Conservation (phyloP, 2,113 vertebrate species). For the Alexandromys fortis region DNA sequence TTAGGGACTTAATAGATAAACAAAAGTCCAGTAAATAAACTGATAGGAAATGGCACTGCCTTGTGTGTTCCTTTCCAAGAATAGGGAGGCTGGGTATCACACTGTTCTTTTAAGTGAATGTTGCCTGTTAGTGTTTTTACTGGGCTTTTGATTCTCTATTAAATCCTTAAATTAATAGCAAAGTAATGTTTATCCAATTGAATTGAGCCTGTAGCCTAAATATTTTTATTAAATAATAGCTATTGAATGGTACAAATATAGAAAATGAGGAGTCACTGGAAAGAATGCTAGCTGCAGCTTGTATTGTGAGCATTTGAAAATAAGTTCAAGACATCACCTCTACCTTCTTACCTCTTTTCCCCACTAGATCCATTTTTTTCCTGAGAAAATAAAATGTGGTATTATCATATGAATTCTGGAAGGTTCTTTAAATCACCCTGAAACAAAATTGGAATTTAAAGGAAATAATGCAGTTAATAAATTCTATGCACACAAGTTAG, state of each 20-base stretch:
- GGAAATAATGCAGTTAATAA: not conserved
- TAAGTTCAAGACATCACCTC: not conserved
- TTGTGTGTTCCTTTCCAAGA: not conserved
- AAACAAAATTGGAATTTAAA: not conserved
- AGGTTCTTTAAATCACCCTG: slow-evolving; percentile 38
- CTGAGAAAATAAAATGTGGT: not conserved
- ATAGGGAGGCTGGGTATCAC: no score
- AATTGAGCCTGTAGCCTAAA: slow-evolving; percentile 28
- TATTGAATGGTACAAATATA: slow-evolving; percentile 42
- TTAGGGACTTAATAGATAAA: not conserved
- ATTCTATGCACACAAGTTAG: not conserved
- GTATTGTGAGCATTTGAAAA: not conserved
- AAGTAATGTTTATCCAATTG: slow-evolving; percentile 33
- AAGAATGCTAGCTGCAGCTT: not conserved
- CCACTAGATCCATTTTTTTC: slow-evolving; percentile 26
- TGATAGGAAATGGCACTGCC: not conserved
- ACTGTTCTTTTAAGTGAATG: not conserved
- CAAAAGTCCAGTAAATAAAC: not conserved
- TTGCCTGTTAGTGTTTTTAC: slow-evolving; percentile 4
- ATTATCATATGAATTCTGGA: slow-evolving; percentile 29
- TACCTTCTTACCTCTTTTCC: slow-evolving; percentile 3
- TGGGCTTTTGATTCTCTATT: slow-evolving; percentile 41
- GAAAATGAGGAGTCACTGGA: not conserved
- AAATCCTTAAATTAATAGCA: slow-evolving; percentile 41
- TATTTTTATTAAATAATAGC: slow-evolving; percentile 23